Evolutionary conservation across 2,797 vertebrate genomes (phyloP).

Genomic region (Clarias laeviceps): DNA sequence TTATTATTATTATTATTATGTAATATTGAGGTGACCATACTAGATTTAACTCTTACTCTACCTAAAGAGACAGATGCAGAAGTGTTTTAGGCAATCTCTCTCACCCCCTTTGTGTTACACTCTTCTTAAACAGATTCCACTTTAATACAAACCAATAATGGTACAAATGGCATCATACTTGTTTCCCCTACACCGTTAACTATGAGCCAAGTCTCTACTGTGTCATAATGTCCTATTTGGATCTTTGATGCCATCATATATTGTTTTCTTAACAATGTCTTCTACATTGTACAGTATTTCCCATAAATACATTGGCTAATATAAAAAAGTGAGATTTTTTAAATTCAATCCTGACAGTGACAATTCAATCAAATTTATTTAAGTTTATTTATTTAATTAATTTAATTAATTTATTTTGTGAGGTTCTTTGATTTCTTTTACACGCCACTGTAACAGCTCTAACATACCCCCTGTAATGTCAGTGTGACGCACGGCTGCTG

Average conservation of each 20-base stretch:
- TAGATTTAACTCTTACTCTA: no score
- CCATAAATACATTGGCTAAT: no score
- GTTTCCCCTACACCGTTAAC: background rate
- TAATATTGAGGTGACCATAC: no score
- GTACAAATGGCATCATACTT: background rate
- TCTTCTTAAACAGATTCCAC: background rate
- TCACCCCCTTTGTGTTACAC: background rate
- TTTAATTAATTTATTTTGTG: background rate
- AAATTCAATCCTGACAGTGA: no score
- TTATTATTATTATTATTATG: no score
- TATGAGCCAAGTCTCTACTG: background rate
- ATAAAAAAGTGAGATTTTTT: no score
- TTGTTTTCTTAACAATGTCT: no score
- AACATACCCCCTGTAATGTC: background rate
- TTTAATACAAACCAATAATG: background rate
- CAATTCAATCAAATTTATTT: no score
- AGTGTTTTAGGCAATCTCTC: background rate
- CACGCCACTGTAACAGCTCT: no score
- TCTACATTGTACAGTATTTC: no score
- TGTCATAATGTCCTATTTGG: background rate
- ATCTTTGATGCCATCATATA: no score
- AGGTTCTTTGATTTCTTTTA: background rate
- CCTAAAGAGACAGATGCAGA: background rate
- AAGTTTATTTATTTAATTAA: no score
- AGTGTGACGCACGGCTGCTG: background rate